phyloP scores from a whole-genome alignment of 2,888 invertebrate genomes.

The Tenthredo amoena region DNA sequence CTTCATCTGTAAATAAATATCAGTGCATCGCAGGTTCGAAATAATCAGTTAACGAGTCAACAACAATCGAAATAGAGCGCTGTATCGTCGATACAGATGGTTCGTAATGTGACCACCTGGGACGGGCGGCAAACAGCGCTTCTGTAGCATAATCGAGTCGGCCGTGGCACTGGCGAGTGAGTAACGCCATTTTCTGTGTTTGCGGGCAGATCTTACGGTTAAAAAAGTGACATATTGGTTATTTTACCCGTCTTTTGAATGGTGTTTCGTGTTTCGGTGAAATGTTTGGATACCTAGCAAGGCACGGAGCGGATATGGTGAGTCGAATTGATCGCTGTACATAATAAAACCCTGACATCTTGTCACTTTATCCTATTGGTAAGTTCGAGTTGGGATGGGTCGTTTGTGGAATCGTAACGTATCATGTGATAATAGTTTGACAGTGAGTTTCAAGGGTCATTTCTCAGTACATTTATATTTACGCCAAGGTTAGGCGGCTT shows the following conservation, averaged over 20 bases:
- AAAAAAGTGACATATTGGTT: conserved; percentile 50
- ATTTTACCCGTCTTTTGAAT: not conserved
- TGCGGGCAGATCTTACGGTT: conserved; percentile 61
- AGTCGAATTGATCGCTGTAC: conserved; percentile 54
- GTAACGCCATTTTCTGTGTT: conserved; percentile 67
- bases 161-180: conserved; percentile 57
- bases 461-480: conserved; percentile 5
- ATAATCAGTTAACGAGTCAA: not conserved
- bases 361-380: conserved; percentile 56
- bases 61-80: not conserved
- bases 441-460: conserved; percentile 43
- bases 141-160: conserved; percentile 52
- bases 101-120: conserved; percentile 16
- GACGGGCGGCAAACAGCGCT: conserved; percentile 39
- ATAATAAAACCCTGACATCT: conserved; percentile 58
- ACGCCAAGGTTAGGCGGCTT: conserved; percentile 17
- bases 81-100: not conserved
- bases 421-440: conserved; percentile 49
- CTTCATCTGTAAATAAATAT: not conserved
- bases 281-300: conserved; percentile 69
- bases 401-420: conserved; percentile 47
- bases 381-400: conserved; percentile 59
- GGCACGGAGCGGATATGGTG: conserved; percentile 68
- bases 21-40: not conserved
- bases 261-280: conserved; percentile 60